Evolutionary conservation across 37 sponge, comb jelly and placozoan species (phyloP), one percentile per base, ranked within the genome.

Genomic region (Crambe crambe): DNA sequence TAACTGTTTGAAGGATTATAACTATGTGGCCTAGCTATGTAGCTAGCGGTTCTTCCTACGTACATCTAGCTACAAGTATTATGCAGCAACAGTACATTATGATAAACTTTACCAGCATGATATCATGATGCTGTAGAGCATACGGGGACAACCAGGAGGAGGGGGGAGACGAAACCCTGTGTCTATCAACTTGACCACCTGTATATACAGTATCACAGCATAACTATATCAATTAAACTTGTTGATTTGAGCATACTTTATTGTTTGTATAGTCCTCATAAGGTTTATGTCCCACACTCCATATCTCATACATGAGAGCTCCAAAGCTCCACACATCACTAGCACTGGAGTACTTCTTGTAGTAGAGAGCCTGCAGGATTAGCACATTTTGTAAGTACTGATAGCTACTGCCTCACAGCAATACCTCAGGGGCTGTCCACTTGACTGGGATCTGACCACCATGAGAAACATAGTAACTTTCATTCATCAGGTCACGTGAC

Each of bases 311-410:
- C 38, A 68, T 36, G 18, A 68, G 38, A 68, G 20, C 37, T 37
- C 68, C 68, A 68, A 21, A 68, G 68, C 68, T 68, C 68, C 68
- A 68, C 68, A 68, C 68, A 68, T 68, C 68, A 68, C 68, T 68
- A 27, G 68, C 68, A 68, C 20, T 68, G 68, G 68, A 68, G 27
- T 68, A 68, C 37, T 68, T 68, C 39, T 27, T 32, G 27, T 35
- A 68, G 20, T 68, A 8, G 2, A 68, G 27, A 68, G 68, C 68
- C 68, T 68, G 51, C 12, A 15, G n/a, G n/a, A n/a, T n/a, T n/a
- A n/a, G n/a, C n/a, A n/a, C n/a, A n/a, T n/a, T n/a, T n/a, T n/a
- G n/a, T n/a, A n/a, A n/a, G n/a, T n/a, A n/a, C n/a, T n/a, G n/a
- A n/a, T n/a, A n/a, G n/a, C n/a, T n/a, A n/a, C n/a, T n/a, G n/a